phyloP scores from a whole-genome alignment of 2,113 vertebrate species.

The Osmerus eperlanus region DNA sequence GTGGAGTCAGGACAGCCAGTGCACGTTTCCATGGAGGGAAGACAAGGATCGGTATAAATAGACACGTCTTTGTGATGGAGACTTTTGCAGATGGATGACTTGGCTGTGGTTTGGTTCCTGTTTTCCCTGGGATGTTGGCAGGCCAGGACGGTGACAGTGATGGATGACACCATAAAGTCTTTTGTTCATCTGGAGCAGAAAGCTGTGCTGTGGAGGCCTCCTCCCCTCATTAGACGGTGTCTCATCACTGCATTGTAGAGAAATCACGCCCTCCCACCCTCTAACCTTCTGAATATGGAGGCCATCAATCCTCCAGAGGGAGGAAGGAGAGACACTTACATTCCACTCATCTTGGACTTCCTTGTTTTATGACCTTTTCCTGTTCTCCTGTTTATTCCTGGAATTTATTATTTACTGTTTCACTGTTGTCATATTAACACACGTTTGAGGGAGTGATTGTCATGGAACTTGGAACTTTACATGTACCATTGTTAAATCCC shows the following conservation, averaged over 20 bases:
- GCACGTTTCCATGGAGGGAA: too few relatives aligned
- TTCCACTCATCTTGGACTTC: constrained; percentile 37
- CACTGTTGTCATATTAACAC: constrained; percentile 36
- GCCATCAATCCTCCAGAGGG: constrained; percentile 57
- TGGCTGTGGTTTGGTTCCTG: constrained; percentile 12
- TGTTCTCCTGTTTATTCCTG: constrained; percentile 35
- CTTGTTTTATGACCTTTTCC: not conserved
- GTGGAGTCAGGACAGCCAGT: too few relatives aligned
- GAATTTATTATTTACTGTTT: constrained; percentile 28
- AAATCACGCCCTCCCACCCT: not conserved
- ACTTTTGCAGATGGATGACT: constrained; percentile 13
- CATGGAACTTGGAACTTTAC: constrained; percentile 13
- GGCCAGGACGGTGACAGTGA: constrained; percentile 39
- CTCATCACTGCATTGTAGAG: constrained; percentile 16
- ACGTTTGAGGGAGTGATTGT: too few relatives aligned
- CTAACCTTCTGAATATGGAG: constrained; percentile 44
- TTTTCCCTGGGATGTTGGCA: constrained; percentile 22
- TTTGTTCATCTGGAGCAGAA: constrained; percentile 56
- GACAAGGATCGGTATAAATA: too few relatives aligned
- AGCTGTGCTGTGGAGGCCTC: constrained; percentile 18
- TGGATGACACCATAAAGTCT: constrained; percentile 45
- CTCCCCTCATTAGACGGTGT: constrained; percentile 45
- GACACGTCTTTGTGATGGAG: too few relatives aligned
- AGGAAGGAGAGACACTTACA: constrained; percentile 45
- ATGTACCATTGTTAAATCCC: constrained; percentile 43